Conservation (phyloP, 1,140 invertebrate genomes). For the Drosophila elegans region DNA sequence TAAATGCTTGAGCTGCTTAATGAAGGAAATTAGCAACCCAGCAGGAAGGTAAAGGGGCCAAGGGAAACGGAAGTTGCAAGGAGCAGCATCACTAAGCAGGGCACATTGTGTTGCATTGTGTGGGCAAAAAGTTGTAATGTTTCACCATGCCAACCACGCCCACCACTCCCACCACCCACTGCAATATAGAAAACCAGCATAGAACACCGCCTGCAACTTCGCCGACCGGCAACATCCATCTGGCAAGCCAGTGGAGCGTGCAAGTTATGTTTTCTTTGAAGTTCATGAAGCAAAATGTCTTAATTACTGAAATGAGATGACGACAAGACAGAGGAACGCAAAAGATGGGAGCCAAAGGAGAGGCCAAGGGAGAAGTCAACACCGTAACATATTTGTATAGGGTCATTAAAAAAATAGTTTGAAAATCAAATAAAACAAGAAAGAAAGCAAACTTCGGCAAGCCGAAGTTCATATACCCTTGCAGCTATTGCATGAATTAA, state of each 20-base stretch:
- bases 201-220: not conserved
- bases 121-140: constrained; percentile 28
- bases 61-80: constrained; percentile 29
- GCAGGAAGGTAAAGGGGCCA: not conserved
- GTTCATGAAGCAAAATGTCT: constrained; percentile 77
- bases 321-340: constrained; percentile 17
- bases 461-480: no score
- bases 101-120: constrained; percentile 34
- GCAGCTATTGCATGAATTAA: no score
- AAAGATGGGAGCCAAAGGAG: no score
- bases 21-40: constrained; percentile 73
- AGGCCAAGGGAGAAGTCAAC: not conserved
- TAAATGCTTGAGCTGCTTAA: constrained; percentile 75
- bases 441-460: no score
- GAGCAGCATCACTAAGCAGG: constrained; percentile 23
- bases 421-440: no score
- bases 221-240: constrained; percentile 29
- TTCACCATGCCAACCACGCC: not conserved
- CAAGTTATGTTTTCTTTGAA: constrained; percentile 69
- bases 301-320: constrained; percentile 72
- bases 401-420: no score
- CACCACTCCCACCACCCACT: not conserved
- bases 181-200: not conserved
- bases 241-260: constrained; percentile 49
- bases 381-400: no score